Evolutionary conservation across 2,797 vertebrate species (phyloP), one percentile per base, ranked within the genome.

Genomic region (Phataginus tricuspis): DNA sequence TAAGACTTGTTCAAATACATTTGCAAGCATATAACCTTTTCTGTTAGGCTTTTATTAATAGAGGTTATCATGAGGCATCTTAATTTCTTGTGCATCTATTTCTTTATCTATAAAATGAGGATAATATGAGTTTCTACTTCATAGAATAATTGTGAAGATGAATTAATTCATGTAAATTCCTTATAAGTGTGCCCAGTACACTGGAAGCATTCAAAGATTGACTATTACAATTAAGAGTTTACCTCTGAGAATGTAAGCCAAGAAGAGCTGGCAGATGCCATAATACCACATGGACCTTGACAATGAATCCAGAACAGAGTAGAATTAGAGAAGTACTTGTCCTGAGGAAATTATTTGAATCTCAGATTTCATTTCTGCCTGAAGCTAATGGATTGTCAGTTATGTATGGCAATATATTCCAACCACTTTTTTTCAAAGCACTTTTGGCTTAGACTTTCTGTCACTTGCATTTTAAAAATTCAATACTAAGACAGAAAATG

Each of bases 301-400:
- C 63, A 88, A 55, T 53, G 59, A 86, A 79, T 53, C 15, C 49
- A 23, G 10, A 79, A 21, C 8, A 25, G 37, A 82, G 9, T 1
- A 95, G n/a, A 29, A 49, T 19, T 61, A 11, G 34, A 86, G 31
- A 78, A 66, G 0, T 0, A 85, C 10, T n/a, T 79, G 18, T 78
- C 25, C 12, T 82, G 23, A 12, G 18, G 9, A 90, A 72, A 85
- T 63, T 82, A 83, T 78, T 61, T 74, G 7, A 71, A 83, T 55
- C 49, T 91, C 25, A 53, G 18, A 91, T 61, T 94, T 86, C n/a
- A 92, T 77, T 39, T 96, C 12, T 80, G 7, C 19, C 87, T 49
- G 16, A 96, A 53, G 9, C 9, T 83, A 57, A 84, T 49, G 53
- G 31, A 75, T 89, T 86, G 49, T 88, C 37, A 74, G 1, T 37